Evolutionary conservation across 2,797 vertebrate genomes (phyloP).

Genomic region (Euthynnus affinis): DNA sequence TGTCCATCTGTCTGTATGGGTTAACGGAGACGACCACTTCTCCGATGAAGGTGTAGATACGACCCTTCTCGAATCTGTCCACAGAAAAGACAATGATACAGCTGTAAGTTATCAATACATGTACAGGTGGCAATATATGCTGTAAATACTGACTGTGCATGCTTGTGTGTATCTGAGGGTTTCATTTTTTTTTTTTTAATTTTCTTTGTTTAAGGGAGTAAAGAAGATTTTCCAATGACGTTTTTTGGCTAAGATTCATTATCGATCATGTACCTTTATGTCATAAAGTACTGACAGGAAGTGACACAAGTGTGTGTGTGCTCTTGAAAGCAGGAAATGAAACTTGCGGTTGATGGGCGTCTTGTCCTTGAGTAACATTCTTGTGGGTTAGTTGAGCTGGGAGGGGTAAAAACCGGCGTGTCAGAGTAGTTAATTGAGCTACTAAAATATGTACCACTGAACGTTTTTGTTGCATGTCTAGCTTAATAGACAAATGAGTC

Average conservation of each 20-base stretch:
- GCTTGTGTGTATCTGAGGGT: background rate
- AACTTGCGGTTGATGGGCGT: constrained; percentile 69
- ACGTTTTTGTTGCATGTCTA: background rate
- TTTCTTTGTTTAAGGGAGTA: background rate
- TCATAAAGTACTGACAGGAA: constrained; percentile 75
- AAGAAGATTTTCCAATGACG: background rate
- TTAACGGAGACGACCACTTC: constrained; percentile 96
- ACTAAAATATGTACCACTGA: background rate
- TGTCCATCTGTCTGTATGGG: constrained; percentile 89
- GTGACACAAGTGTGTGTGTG: constrained; percentile 76
- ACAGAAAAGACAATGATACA: background rate
- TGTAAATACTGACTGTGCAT: background rate
- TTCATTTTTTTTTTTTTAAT: no score
- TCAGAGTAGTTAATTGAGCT: background rate
- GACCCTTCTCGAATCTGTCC: constrained; percentile 89
- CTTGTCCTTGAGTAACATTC: constrained; percentile 40
- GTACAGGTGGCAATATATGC: background rate
- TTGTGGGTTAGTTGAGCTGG: background rate
- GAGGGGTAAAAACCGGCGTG: background rate
- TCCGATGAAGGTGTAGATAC: constrained; percentile 96
- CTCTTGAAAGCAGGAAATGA: constrained; percentile 82
- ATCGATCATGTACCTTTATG: constrained; percentile 10
- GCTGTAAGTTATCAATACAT: background rate
- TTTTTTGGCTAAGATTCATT: background rate
- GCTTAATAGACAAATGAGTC: background rate